Conservation (phyloP, 2,113 vertebrate species). For the Dromaius novaehollandiae region DNA sequence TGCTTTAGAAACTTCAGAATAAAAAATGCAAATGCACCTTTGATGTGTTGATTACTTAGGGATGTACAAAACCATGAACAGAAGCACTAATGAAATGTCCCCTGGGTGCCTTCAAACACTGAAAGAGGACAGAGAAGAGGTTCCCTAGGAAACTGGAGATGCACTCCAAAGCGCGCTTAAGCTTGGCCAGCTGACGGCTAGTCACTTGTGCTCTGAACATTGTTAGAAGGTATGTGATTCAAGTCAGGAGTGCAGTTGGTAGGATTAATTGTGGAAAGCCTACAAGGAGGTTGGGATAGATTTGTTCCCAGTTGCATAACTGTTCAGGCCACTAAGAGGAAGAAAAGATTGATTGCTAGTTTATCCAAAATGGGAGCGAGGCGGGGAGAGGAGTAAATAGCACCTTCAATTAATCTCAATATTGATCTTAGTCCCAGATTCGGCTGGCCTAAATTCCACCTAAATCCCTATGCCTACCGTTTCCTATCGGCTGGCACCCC, state of each 20-base stretch:
- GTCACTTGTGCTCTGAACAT: constrained; percentile 2
- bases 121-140: neutral
- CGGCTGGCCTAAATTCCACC: constrained; percentile 25
- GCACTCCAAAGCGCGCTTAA: constrained; percentile 37
- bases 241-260: neutral
- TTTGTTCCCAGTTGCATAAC: constrained; percentile 19
- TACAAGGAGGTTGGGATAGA: neutral
- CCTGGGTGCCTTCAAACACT: constrained; percentile 22
- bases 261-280: constrained; percentile 27
- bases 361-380: constrained; percentile 7
- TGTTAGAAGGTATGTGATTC: neutral
- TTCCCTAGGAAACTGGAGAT: constrained; percentile 60
- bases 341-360: neutral
- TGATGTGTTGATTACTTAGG: constrained; percentile 29
- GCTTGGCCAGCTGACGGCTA: constrained; percentile 53
- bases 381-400: neutral
- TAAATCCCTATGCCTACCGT: neutral
- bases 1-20: constrained; percentile 29
- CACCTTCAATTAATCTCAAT: constrained; percentile 22
- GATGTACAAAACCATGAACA: constrained; percentile 14
- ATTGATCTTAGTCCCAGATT: constrained; percentile 33
- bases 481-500: neutral
- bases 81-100: constrained; percentile 16
- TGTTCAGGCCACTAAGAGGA: neutral
- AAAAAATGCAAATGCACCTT: constrained; percentile 34